These are phyloP conservation scores for Oasisia sp. DNA, from an alignment of 2,888 invertebrate genomes.

Conservation along the genomic window DNA sequence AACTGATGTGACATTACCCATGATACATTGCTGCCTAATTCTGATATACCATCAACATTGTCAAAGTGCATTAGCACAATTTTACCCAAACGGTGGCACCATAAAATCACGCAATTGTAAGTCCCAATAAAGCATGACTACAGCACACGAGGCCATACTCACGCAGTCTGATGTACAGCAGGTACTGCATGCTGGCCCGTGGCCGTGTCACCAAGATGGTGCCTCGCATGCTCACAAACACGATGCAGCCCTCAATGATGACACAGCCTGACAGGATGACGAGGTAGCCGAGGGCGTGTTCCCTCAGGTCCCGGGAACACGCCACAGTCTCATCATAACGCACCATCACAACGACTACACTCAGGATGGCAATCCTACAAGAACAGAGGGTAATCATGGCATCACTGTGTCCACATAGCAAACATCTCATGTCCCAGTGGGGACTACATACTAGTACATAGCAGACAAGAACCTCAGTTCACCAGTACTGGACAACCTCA, in stretches of 20 bases:
- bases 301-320: slow-evolving; percentile 62
- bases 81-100: no score
- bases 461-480: background rate
- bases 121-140: background rate
- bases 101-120: background rate
- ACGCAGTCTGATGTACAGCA: slow-evolving; percentile 83
- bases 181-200: slow-evolving; percentile 80
- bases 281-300: slow-evolving; percentile 74
- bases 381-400: slow-evolving; percentile 37
- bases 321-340: slow-evolving; percentile 66
- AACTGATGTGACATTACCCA: no score
- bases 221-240: slow-evolving; percentile 80
- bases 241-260: slow-evolving; percentile 77
- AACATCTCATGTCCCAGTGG: background rate
- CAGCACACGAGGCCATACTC: slow-evolving; percentile 55
- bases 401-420: background rate
- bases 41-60: no score
- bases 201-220: slow-evolving; percentile 82
- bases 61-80: no score
- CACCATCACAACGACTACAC: slow-evolving; percentile 71
- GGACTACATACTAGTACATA: no score
- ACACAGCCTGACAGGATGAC: slow-evolving; percentile 70
- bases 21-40: no score
- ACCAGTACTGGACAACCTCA: background rate
- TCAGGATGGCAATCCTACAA: slow-evolving; percentile 74